Percentiles rank a stretch among this genome's conserved stretches.
Conservation (phyloP, 2,888 invertebrate species). For the Copidosoma aretas region DNA sequence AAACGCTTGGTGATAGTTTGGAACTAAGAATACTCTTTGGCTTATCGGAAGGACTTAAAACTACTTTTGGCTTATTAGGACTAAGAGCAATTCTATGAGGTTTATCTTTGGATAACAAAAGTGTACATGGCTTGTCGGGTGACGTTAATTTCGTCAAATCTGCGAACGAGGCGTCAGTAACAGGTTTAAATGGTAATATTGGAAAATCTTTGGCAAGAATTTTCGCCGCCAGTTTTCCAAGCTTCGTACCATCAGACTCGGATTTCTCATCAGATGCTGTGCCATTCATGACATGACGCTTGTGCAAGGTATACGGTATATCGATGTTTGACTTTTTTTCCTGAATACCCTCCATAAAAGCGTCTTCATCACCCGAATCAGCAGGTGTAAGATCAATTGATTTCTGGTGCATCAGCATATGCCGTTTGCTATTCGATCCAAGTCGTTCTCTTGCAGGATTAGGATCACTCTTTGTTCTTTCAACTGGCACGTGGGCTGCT, state of each 20-base stretch:
- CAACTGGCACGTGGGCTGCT: slow-evolving; percentile 71
- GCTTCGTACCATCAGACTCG: slow-evolving; percentile 56
- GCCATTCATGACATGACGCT: slow-evolving; percentile 85
- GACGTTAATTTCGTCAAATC: slow-evolving; percentile 54
- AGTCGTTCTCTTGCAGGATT: slow-evolving; percentile 78
- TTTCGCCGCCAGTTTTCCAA: slow-evolving; percentile 42
- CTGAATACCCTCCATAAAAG: slow-evolving; percentile 68
- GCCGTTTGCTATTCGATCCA: slow-evolving; percentile 76
- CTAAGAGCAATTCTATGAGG: slow-evolving; percentile 53
- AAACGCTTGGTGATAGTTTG: slow-evolving; percentile 54
- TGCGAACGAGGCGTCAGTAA: slow-evolving; percentile 53
- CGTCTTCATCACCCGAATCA: slow-evolving; percentile 84
- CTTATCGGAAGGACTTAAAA: slow-evolving; percentile 52
- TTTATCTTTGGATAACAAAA: slow-evolving; percentile 61
- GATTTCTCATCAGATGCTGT: slow-evolving; percentile 67
- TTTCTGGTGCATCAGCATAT: slow-evolving; percentile 84
- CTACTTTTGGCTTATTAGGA: slow-evolving; percentile 52
- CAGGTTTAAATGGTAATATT: slow-evolving; percentile 53
- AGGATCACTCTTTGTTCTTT: slow-evolving; percentile 86
- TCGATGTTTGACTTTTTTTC: slow-evolving; percentile 66
- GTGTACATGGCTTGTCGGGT: slow-evolving; percentile 45
- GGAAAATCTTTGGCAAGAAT: slow-evolving; percentile 51
- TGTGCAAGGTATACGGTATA: slow-evolving; percentile 84
- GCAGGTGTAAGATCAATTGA: slow-evolving; percentile 85
- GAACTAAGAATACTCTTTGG: slow-evolving; percentile 49